Evolutionary conservation across 1,140 invertebrate genomes (phyloP), one percentile per base, ranked within the genome.

Genomic region (Pteromalus puparum): DNA sequence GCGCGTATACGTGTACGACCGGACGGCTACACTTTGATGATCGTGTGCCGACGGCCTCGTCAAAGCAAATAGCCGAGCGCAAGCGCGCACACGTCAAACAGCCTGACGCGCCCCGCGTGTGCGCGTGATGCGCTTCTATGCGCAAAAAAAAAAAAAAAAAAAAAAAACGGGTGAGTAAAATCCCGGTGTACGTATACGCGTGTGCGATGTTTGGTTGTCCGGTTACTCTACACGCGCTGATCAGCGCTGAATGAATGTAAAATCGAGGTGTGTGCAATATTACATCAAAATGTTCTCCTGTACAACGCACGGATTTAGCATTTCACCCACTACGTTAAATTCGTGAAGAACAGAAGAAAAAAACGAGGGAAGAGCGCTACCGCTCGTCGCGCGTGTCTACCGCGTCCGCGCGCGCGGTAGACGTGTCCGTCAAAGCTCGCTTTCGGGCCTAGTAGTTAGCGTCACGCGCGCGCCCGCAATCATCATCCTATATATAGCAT

Each of bases 391-490:
- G 13, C 13, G 48, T 61, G 18, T 61, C 15, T 61, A n/a, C 38
- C 38, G n/a, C n/a, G 48, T 21, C 13, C 48, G 12, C 48, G 34
- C 15, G 48, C 12, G 18, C 13, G 2, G 48, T 13, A 53, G 12
- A 53, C 48, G 53, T 34, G 30, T 61, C 53, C 21, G 53, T 61
- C 53, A 61, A 61, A 61, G 53, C 53, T 70, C 9, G 67, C 67
- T 70, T 70, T 26, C 67, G 67, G 67, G 24, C 67, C 67, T 30
- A 30, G 67, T 70, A 28, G 67, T 70, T 70, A 70, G 67, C 67
- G 67, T 70, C 67, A 70, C 67, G 67, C 67, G 67, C 53, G 53
- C 53, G 53, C 24, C 67, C 67, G 67, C 67, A 70, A 70, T 70
- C 67, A 70, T 70, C 67, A 3, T 70, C 67, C 67, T 61, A 18